Conservation (phyloP, 2,797 vertebrate genomes). For the Xiphophorus birchmanni region DNA sequence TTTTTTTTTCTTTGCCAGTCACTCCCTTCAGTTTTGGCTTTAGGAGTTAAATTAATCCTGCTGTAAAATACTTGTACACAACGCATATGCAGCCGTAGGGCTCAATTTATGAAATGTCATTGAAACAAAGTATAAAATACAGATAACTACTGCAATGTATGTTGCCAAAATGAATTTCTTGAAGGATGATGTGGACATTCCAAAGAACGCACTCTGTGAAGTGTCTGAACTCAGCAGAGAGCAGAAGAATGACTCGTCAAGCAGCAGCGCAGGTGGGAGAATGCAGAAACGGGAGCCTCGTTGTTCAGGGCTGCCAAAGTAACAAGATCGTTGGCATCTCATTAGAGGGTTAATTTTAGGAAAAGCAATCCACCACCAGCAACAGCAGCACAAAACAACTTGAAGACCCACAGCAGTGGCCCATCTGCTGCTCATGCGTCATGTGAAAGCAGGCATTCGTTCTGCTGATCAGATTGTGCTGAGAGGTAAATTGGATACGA, state of each 20-base stretch:
- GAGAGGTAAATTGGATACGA: not conserved
- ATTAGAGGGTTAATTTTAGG: conserved; percentile 4
- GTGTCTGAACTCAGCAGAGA: not conserved
- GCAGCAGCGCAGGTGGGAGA: not conserved
- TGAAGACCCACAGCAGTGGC: not conserved
- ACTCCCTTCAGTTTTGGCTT: not conserved
- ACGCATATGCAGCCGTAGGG: not conserved
- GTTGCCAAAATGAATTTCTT: not conserved
- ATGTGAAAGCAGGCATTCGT: not conserved
- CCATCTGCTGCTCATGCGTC: conserved; percentile 1
- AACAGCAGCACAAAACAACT: not conserved
- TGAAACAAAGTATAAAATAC: not conserved
- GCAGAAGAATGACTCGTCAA: not conserved
- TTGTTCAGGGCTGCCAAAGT: not conserved
- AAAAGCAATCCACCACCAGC: not conserved
- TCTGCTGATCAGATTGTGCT: not conserved
- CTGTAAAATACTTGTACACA: not conserved
- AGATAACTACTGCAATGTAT: not conserved
- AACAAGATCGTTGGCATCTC: not conserved
- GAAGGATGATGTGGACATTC: not conserved
- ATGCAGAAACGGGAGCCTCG: not conserved
- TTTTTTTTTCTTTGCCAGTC: not conserved
- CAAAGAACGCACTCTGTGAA: not conserved
- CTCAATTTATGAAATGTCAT: not conserved
- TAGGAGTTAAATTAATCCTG: not conserved